Evolutionary conservation across 2,888 invertebrate genomes (phyloP).

Genomic region (Scelioninae gen. 1): DNA sequence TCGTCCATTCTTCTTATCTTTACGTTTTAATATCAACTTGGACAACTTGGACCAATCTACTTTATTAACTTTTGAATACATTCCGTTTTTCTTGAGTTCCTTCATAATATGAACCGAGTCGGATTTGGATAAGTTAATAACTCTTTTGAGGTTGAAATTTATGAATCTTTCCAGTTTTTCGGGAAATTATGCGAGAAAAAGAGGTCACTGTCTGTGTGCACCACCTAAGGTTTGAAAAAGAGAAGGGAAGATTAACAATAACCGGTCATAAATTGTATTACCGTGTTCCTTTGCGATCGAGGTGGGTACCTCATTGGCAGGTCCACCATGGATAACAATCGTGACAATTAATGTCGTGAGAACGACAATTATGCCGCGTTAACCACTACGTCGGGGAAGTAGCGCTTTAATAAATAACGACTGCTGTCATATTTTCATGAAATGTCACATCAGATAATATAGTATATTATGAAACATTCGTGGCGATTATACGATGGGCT

Average conservation of each 20-base stretch:
- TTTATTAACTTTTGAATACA: constrained; percentile 7
- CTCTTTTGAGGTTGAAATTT: too few species aligned
- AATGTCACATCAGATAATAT: constrained; percentile 81
- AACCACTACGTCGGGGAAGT: constrained; percentile 56
- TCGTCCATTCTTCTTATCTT: constrained; percentile 54
- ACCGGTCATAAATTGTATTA: constrained; percentile 60
- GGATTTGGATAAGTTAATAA: too few species aligned
- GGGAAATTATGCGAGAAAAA: too few species aligned
- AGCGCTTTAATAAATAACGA: constrained; percentile 72
- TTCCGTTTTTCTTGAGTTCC: too few species aligned
- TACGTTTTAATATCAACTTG: constrained; percentile 61
- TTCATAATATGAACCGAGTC: too few species aligned
- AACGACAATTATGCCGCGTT: constrained; percentile 77
- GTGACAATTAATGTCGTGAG: constrained; percentile 80
- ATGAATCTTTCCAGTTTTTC: too few species aligned
- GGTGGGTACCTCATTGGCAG: constrained; percentile 57
- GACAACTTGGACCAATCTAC: constrained; percentile 11
- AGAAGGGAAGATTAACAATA: constrained; percentile 61
- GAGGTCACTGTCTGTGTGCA: too few species aligned
- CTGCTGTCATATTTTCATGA: constrained; percentile 79
- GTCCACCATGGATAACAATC: constrained; percentile 78
- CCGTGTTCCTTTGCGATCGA: constrained; percentile 49
- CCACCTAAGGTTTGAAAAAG: constrained; percentile 24
- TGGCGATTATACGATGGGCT: constrained; percentile 26
- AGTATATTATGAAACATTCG: constrained; percentile 69